Percentiles rank a stretch among this genome's conserved stretches.
These are phyloP conservation scores for Myotis planiceps DNA, from an alignment of 2,797 vertebrate species.

Conservation along the genomic window DNA sequence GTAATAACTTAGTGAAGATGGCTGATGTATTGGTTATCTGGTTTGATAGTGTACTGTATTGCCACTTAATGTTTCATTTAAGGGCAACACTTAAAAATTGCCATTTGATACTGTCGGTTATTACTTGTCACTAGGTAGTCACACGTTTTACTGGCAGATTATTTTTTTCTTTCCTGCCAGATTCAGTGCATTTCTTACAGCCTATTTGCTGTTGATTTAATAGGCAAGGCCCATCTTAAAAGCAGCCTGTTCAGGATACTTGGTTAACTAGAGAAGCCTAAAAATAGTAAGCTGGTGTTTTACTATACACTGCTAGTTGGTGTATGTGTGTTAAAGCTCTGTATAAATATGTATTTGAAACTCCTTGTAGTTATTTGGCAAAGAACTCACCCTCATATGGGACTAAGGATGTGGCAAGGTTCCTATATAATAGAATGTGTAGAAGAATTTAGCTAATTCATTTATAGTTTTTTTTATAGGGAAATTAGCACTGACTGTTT, in stretches of 20 bases:
- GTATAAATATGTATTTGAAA: conserved; percentile 24
- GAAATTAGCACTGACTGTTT: conserved; percentile 35
- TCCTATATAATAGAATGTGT: not conserved
- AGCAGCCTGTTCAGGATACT: not conserved
- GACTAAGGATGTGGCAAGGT: conserved; percentile 16
- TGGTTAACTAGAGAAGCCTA: conserved; percentile 6
- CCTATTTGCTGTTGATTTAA: conserved; percentile 51
- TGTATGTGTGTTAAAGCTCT: not conserved
- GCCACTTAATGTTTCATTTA: conserved; percentile 4
- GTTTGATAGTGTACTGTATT: not conserved
- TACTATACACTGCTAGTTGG: not conserved
- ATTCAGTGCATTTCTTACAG: not conserved
- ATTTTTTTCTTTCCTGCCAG: conserved; percentile 3
- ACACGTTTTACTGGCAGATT: not conserved
- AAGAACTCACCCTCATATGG: not conserved
- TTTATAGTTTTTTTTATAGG: conserved; percentile 42
- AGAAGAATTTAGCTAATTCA: conserved; percentile 24
- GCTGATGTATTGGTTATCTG: not conserved
- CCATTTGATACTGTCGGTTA: not conserved
- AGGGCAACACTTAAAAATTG: not conserved
- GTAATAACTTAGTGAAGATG: not conserved
- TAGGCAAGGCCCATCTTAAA: conserved; percentile 11
- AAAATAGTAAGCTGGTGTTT: conserved; percentile 19
- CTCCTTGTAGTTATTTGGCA: conserved; percentile 43
- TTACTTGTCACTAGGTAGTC: not conserved